These are phyloP conservation scores for Tubulanus polymorphus DNA, from an alignment of 2,888 invertebrate genomes.

Conservation along the genomic window DNA sequence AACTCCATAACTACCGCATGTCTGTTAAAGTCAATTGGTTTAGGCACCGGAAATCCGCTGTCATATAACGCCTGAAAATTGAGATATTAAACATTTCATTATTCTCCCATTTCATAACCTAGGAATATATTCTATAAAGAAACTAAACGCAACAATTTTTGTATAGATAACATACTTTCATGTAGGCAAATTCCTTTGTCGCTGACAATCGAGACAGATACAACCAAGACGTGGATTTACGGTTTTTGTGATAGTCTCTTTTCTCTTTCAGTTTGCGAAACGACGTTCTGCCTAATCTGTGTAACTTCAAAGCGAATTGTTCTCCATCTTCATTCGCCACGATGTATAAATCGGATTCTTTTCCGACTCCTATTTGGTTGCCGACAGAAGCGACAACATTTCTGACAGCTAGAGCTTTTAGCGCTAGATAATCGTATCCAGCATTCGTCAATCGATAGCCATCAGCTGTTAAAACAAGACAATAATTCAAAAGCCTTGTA, in stretches of 20 bases:
- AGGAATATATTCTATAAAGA: neutral
- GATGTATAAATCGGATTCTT: constrained; percentile 94
- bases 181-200: constrained; percentile 93
- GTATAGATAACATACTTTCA: constrained; percentile 63
- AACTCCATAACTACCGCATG: constrained; percentile 97
- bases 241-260: constrained; percentile 91
- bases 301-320: constrained; percentile 84
- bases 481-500: constrained; percentile 1
- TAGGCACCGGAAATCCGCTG: constrained; percentile 88
- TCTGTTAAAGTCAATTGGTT: constrained; percentile 85
- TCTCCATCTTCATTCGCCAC: constrained; percentile 76
- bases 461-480: constrained; percentile 68
- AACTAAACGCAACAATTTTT: constrained; percentile 3
- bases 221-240: constrained; percentile 88
- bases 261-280: constrained; percentile 94
- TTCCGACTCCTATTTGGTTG: constrained; percentile 97
- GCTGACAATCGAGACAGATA: constrained; percentile 95
- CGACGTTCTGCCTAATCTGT: constrained; percentile 89
- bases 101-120: no score
- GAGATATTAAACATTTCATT: constrained; percentile 5
- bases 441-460: constrained; percentile 92
- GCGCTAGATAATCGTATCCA: constrained; percentile 94
- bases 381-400: constrained; percentile 78
- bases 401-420: constrained; percentile 79
- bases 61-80: constrained; percentile 69